A percentile compares a stretch with the other conserved stretches of the same genome.
Evolutionary conservation across 2,113 vertebrate genomes (phyloP).

Genomic region (Coryphaenoides rupestris): DNA sequence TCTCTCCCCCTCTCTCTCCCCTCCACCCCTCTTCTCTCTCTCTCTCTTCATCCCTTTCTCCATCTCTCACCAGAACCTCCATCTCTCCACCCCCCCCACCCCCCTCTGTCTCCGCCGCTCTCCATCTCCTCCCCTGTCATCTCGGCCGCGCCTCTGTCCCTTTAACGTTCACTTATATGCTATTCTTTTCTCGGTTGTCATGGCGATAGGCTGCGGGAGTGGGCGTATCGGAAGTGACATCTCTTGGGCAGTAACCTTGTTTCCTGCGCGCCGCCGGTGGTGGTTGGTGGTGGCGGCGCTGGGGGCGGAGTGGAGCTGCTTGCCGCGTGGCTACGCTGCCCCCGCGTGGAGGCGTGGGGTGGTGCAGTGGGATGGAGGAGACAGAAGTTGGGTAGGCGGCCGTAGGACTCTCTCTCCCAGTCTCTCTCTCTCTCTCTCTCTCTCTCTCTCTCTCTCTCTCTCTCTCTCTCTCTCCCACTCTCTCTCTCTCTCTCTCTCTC

Average conservation of each 20-base stretch:
- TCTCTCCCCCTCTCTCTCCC: slow-evolving; percentile 18
- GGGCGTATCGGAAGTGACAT: slow-evolving; percentile 84
- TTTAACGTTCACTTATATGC: slow-evolving; percentile 81
- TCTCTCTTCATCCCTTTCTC: slow-evolving; percentile 11
- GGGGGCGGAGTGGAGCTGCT: slow-evolving; percentile 59
- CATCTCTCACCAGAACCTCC: slow-evolving; percentile 10
- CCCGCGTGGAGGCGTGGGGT: slow-evolving; percentile 69
- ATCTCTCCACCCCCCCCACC: slow-evolving; percentile 20
- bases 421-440: slow-evolving; percentile 17
- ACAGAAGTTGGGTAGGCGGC: no score
- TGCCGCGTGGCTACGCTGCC: slow-evolving; percentile 73
- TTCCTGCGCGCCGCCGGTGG: slow-evolving; percentile 76
- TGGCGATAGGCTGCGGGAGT: slow-evolving; percentile 79
- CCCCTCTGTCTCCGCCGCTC: slow-evolving; percentile 29
- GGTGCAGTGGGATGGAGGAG: slow-evolving; percentile 56
- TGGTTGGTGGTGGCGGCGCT: slow-evolving; percentile 53
- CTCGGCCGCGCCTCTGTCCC: slow-evolving; percentile 64
- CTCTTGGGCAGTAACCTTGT: slow-evolving; percentile 80
- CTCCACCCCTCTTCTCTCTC: slow-evolving; percentile 2
- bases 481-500: no score
- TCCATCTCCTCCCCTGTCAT: slow-evolving; percentile 48
- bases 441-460: slow-evolving; percentile 1
- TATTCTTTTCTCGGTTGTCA: slow-evolving; percentile 82
- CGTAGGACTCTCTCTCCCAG: no score
- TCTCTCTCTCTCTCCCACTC: slow-evolving; percentile 3